A percentile compares a stretch with the other conserved stretches of the same genome.
phyloP scores from a whole-genome alignment of 2,797 vertebrate species.

The Champsocephalus gunnari region DNA sequence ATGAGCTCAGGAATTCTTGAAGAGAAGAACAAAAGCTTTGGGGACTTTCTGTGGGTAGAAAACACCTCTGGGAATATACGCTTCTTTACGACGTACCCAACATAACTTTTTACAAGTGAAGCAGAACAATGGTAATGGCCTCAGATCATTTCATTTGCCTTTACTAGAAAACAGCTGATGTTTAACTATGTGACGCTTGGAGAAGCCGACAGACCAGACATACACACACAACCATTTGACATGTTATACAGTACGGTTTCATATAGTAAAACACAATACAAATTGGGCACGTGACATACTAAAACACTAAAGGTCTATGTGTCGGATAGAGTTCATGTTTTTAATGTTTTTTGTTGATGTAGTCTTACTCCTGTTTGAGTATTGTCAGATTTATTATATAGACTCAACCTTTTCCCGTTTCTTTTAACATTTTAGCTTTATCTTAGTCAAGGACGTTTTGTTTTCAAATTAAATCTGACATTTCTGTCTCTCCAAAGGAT shows the following conservation, averaged over 20 bases:
- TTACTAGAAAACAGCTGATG: conserved; percentile 18
- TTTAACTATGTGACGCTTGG: conserved; percentile 1
- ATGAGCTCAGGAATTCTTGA: conserved; percentile 60
- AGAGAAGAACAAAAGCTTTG: conserved; percentile 58
- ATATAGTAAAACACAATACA: neutral
- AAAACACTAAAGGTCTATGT: neutral
- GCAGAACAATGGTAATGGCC: conserved; percentile 26
- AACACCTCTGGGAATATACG: conserved; percentile 26
- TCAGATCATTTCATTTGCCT: conserved; percentile 21
- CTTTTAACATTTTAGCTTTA: too few relatives aligned
- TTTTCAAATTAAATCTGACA: too few relatives aligned
- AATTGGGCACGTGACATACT: neutral
- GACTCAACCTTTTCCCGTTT: too few relatives aligned
- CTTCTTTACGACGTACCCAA: conserved; percentile 15
- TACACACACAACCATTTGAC: conserved; percentile 1
- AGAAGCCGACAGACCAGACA: neutral
- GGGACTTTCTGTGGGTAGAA: conserved; percentile 32
- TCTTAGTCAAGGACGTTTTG: too few relatives aligned
- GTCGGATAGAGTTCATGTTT: too few relatives aligned
- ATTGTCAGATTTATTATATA: too few relatives aligned
- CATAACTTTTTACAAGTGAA: conserved; percentile 1
- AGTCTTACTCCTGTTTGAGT: too few relatives aligned
- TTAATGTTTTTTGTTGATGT: too few relatives aligned
- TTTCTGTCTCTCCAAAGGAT: too few relatives aligned
- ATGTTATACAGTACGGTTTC: neutral